Evolutionary conservation across 2,797 vertebrate species (phyloP).

Genomic region (Hyperoplus lanceolatus): DNA sequence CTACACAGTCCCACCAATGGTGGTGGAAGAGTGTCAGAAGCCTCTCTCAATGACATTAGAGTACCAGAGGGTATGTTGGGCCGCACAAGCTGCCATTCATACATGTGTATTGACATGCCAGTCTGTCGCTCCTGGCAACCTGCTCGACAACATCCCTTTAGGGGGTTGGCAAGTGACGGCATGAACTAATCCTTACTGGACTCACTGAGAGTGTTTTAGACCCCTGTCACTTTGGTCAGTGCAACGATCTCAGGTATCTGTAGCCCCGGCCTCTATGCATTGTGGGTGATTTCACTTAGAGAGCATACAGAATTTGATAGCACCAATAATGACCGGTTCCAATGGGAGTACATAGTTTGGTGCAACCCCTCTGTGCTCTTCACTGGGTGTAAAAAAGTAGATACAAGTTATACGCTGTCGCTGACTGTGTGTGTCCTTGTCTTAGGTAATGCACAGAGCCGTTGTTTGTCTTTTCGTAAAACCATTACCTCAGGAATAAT

Average conservation of each 20-base stretch:
- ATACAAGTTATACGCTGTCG: conserved; percentile 5
- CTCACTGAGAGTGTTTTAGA: conserved; percentile 5
- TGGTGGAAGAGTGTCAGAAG: conserved; percentile 19
- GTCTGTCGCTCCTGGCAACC: conserved; percentile 56
- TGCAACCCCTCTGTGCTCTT: background rate
- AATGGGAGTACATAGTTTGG: background rate
- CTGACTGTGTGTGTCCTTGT: conserved; percentile 28
- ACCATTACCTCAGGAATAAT: conserved; percentile 55
- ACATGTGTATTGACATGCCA: conserved; percentile 41
- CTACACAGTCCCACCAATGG: conserved; percentile 20
- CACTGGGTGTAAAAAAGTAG: background rate
- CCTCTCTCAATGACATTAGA: conserved; percentile 51
- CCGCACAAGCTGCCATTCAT: conserved; percentile 63
- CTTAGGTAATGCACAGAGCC: conserved; percentile 18
- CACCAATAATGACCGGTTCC: background rate
- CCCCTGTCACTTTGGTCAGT: conserved; percentile 6
- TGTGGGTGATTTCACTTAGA: no score
- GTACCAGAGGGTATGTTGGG: conserved; percentile 45
- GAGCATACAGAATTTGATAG: no score
- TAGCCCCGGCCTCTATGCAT: background rate
- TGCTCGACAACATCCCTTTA: conserved; percentile 23
- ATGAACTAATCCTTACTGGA: conserved; percentile 40
- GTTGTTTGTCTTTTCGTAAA: conserved; percentile 56
- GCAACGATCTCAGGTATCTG: background rate
- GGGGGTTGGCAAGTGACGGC: conserved; percentile 49